phyloP scores from a whole-genome alignment of 2,888 invertebrate genomes.

The Boloria selene region DNA sequence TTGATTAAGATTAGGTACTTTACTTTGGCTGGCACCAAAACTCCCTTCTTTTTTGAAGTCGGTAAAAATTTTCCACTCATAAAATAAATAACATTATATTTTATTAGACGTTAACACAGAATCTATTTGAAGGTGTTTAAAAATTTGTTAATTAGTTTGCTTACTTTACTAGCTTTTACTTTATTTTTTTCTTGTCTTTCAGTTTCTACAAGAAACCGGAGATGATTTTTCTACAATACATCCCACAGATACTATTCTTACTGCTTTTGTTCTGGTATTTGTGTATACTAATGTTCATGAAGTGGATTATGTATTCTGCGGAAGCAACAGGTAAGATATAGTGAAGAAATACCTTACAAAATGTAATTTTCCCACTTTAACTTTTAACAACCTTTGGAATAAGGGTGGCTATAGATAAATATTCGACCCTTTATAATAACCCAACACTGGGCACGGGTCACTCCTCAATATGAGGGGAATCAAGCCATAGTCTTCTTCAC shows the following conservation, averaged over 20 bases:
- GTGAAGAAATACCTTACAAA: not conserved
- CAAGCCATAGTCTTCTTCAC: no score
- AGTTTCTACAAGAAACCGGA: conserved; percentile 76
- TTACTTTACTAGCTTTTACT: conserved; percentile 6
- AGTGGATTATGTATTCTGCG: conserved; percentile 85
- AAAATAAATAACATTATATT: no score
- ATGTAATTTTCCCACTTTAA: not conserved
- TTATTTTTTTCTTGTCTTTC: conserved; percentile 44
- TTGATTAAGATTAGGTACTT: no score
- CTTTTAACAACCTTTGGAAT: not conserved
- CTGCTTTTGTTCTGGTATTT: conserved; percentile 86
- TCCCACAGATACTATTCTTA: conserved; percentile 87
- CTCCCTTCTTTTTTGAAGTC: no score
- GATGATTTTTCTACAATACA: conserved; percentile 84
- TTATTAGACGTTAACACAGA: no score
- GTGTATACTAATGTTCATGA: conserved; percentile 85
- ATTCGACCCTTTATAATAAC: no score
- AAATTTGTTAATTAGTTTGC: not conserved
- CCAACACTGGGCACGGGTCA: no score
- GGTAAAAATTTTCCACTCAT: no score
- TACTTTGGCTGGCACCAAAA: no score
- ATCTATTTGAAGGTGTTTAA: not conserved
- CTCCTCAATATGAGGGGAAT: no score
- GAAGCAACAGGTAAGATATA: conserved; percentile 56
- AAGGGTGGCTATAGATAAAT: no score